Evolutionary conservation across 2,888 invertebrate genomes (phyloP).

Genomic region (Tenthredo notha): DNA sequence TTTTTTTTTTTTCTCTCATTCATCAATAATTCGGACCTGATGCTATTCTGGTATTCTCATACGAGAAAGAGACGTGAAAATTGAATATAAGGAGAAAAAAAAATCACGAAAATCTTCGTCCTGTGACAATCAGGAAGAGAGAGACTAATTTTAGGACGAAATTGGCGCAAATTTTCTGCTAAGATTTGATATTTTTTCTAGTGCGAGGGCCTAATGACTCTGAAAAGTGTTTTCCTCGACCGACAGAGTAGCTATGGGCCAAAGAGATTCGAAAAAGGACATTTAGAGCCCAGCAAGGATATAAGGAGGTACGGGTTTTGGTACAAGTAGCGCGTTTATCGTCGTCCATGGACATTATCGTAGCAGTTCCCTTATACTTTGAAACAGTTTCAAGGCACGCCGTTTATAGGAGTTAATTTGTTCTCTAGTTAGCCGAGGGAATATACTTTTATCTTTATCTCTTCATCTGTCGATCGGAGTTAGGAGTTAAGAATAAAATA

Average conservation of each 20-base stretch:
- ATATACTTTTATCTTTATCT: slow-evolving; percentile 21
- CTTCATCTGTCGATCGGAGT: slow-evolving; percentile 4
- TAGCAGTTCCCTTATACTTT: slow-evolving; percentile 37
- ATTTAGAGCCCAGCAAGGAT: neutral
- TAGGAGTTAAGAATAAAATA: neutral
- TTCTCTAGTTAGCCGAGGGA: neutral
- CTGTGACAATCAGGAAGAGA: neutral
- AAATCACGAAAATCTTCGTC: neutral
- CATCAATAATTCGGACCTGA: neutral
- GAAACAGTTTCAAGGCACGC: slow-evolving; percentile 36
- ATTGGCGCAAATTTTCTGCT: neutral
- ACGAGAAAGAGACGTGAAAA: neutral
- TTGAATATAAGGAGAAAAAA: neutral
- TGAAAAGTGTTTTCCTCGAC: neutral
- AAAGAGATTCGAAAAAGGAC: neutral
- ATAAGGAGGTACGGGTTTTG: neutral
- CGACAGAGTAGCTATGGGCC: neutral
- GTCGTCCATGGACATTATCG: slow-evolving; percentile 34
- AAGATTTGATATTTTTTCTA: neutral
- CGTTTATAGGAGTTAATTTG: slow-evolving; percentile 46
- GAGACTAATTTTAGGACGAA: neutral
- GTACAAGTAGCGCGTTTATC: slow-evolving; percentile 27
- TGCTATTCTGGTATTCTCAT: neutral
- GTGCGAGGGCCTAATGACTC: slow-evolving; percentile 4
- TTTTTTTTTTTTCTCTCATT: neutral